A percentile compares a stretch with the other conserved stretches of the same genome.
phyloP scores from a whole-genome alignment of 1,140 invertebrate genomes.

The Dolichoris vasculosae region DNA sequence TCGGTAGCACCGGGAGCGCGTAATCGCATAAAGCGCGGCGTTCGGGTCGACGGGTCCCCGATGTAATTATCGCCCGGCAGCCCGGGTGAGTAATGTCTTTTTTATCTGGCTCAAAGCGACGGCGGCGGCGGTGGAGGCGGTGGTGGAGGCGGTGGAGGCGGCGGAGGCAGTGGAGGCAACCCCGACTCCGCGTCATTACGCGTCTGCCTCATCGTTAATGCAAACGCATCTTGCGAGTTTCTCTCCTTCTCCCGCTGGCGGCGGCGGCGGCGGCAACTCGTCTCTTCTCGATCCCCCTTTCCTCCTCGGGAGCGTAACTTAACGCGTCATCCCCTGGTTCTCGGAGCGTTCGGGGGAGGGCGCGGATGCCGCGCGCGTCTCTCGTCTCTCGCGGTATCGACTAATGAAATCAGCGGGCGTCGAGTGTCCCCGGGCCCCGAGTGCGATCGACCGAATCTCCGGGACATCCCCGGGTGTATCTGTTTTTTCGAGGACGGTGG shows the following conservation, averaged over 20 bases:
- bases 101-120: constrained; percentile 60
- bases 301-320: constrained; percentile 14
- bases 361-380: background rate
- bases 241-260: constrained; percentile 21
- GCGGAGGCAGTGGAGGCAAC: too few relatives aligned
- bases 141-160: too few relatives aligned
- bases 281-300: constrained; percentile 21
- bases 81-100: constrained; percentile 67
- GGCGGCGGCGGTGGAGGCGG: too few relatives aligned
- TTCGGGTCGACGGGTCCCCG: constrained; percentile 43
- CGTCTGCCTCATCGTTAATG: constrained; percentile 48
- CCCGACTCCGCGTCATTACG: constrained; percentile 59
- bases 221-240: constrained; percentile 44
- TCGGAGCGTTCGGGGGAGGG: background rate
- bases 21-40: constrained; percentile 31
- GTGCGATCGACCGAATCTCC: background rate
- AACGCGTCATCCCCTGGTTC: constrained; percentile 18
- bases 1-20: background rate
- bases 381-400: constrained; percentile 51
- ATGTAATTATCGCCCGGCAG: constrained; percentile 57
- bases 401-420: constrained; percentile 69
- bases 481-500: background rate
- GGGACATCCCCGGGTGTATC: background rate
- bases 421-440: constrained; percentile 55
- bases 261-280: too few relatives aligned